Evolutionary conservation across 2,888 invertebrate species (phyloP), one percentile per base, ranked within the genome.

Genomic region (Metellina segmentata): DNA sequence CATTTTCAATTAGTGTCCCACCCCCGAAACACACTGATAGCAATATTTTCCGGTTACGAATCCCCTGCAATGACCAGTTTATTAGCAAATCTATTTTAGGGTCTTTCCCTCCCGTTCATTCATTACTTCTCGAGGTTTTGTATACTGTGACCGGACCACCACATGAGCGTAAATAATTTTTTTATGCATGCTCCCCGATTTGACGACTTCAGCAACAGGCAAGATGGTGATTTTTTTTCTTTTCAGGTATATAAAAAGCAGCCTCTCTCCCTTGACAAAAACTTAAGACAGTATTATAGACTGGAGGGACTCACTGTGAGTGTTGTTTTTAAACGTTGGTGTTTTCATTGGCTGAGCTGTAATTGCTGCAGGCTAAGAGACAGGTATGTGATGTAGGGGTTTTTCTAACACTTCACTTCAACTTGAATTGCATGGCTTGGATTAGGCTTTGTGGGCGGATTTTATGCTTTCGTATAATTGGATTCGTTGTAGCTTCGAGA

Each of bases 1-100:
- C 34, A 34, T 34, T 49, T 20, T 82, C 1, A 82, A 69, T 89
- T 89, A 71, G 48, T 83, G 61, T n/a, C 11, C 71, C 19, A 13
- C 51, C 89, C 89, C 89, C 69, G 8, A 49, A 52, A 53, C 49
- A n/a, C 85, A 34, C 13, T 74, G 48, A 85, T 72, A 85, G 75
- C 61, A 74, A 85, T 61, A 85, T 85, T 85, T 77, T 75, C 13
- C 72, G n/a, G 19, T 77, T 89, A 78, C 69, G 70, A 86, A 86
- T 81, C 74, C 69, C 61, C 85, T 81, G 85, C 81, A 90, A 90
- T 75, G 75, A 83, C 74, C 85, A 86, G 90, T 90, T 90, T 90
- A 90, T 90, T 90, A 85, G 90, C 52, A 81, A 86, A 81, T 71
- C 72, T 81, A 81, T 85, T 89, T 89, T 74, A 85, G 53, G 74